Conservation (phyloP, 1,140 invertebrate species). For the Chrysoperla carnea region DNA sequence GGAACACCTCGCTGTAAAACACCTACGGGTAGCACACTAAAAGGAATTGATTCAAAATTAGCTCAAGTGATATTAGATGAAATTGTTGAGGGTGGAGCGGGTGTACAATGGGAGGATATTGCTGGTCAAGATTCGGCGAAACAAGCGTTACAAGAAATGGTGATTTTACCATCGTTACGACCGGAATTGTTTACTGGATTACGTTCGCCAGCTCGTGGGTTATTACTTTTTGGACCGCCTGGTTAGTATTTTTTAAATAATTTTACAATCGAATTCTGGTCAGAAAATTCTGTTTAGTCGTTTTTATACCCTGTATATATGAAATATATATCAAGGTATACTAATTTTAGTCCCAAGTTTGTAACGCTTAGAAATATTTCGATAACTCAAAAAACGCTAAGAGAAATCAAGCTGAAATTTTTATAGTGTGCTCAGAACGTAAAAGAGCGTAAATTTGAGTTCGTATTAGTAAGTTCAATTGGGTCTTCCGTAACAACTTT, state of each 20-base stretch:
- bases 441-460: too few relatives aligned
- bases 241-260: constrained; percentile 31
- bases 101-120: constrained; percentile 85
- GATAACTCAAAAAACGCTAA: too few relatives aligned
- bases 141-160: constrained; percentile 93
- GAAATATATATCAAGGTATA: too few relatives aligned
- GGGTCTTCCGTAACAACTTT: too few relatives aligned
- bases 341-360: too few relatives aligned
- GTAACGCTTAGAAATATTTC: too few relatives aligned
- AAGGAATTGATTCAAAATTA: constrained; percentile 78
- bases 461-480: too few relatives aligned
- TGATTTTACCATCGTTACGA: constrained; percentile 85
- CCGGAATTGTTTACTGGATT: constrained; percentile 92
- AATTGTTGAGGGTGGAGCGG: constrained; percentile 58
- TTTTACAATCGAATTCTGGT: neutral
- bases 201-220: constrained; percentile 70
- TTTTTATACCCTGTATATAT: too few relatives aligned
- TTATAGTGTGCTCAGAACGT: too few relatives aligned
- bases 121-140: constrained; percentile 81
- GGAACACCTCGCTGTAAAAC: constrained; percentile 14
- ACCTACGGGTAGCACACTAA: constrained; percentile 27
- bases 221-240: constrained; percentile 90
- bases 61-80: constrained; percentile 47
- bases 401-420: too few relatives aligned
- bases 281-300: too few relatives aligned